Percentiles rank a stretch among this genome's conserved stretches.
Conservation (phyloP, 2,113 vertebrate species). For the Columba livia region DNA sequence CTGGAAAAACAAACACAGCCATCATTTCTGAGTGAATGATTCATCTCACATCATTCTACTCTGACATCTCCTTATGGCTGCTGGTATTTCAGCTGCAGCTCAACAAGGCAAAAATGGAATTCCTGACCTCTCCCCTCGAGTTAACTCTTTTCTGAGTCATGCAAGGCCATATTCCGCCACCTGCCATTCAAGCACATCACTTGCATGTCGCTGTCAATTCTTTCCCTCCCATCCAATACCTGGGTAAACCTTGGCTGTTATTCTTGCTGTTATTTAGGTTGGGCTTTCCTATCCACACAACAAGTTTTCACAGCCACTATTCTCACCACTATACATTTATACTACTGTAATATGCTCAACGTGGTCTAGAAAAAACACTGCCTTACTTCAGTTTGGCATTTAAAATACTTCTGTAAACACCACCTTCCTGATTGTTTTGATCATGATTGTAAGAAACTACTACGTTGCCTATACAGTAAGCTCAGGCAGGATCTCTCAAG, state of each 20-base stretch:
- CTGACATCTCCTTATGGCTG: neutral
- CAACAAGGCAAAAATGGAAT: neutral
- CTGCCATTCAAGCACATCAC: neutral
- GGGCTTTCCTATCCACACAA: neutral
- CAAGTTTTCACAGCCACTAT: neutral
- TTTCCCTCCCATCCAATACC: neutral
- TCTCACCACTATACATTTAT: neutral
- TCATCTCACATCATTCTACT: neutral
- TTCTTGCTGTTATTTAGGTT: neutral
- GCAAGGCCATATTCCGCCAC: neutral
- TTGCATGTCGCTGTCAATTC: neutral
- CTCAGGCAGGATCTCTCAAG: no score
- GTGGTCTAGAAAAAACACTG: neutral
- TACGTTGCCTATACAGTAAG: no score
- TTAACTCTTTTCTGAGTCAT: neutral
- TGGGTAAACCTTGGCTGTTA: neutral
- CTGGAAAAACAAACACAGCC: neutral
- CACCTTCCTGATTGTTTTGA: neutral
- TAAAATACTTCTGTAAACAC: neutral
- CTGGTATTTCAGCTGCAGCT: neutral
- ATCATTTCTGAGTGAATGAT: neutral
- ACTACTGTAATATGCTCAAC: rapidly evolving
- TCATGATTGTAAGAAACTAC: no score
- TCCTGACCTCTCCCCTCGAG: neutral
- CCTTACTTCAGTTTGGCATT: neutral